Conservation (phyloP, 2,797 vertebrate genomes). For the Squalus acanthias region DNA sequence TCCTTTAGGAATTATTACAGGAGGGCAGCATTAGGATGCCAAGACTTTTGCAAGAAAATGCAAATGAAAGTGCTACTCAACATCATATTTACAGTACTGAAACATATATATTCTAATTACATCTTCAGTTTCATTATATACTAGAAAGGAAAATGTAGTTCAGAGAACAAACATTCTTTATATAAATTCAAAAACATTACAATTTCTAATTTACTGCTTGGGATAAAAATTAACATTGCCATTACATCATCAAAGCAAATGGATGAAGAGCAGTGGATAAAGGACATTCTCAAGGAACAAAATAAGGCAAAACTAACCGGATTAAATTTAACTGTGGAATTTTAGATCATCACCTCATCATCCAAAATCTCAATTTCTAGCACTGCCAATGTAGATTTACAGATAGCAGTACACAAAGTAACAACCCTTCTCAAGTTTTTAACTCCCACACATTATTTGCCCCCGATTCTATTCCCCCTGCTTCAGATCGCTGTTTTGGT, state of each 20-base stretch:
- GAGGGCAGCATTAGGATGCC: neutral
- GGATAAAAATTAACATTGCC: neutral
- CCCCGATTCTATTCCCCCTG: neutral
- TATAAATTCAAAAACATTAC: conserved; percentile 5
- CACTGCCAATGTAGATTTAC: neutral
- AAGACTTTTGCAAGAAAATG: neutral
- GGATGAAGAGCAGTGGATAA: neutral
- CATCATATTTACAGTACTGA: neutral
- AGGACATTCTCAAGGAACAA: neutral
- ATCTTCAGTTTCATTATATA: neutral
- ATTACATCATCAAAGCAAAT: neutral
- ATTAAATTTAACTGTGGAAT: neutral
- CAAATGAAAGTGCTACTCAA: neutral
- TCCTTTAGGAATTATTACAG: too few species aligned
- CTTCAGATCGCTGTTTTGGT: neutral
- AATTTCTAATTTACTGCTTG: neutral
- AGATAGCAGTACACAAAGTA: neutral
- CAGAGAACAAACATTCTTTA: neutral
- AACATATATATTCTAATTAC: neutral
- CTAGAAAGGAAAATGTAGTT: neutral
- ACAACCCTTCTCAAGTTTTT: neutral
- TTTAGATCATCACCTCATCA: neutral
- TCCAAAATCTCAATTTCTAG: neutral
- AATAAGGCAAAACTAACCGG: neutral
- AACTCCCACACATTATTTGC: neutral